These are phyloP conservation scores for Artibeus jamaicensis DNA, from an alignment of 2,797 vertebrate species.

Conservation along the genomic window DNA sequence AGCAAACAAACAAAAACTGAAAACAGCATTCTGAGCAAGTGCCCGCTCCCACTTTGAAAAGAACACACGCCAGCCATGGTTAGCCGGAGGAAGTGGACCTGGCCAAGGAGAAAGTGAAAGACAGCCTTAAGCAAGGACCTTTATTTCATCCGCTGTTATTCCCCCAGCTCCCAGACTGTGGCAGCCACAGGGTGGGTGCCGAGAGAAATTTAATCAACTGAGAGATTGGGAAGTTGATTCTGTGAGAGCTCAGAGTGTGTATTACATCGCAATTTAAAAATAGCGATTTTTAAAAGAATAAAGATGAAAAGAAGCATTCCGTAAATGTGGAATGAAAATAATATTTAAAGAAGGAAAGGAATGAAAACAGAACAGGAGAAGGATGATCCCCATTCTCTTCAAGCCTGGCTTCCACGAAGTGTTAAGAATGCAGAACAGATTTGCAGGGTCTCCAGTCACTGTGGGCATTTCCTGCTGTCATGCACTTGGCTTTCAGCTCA, in stretches of 20 bases:
- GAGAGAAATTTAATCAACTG: background rate
- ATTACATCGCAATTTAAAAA: background rate
- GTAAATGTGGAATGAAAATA: background rate
- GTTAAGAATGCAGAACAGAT: background rate
- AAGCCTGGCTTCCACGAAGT: background rate
- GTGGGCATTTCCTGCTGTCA: background rate
- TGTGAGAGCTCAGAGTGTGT: accelerated
- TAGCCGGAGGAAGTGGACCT: background rate
- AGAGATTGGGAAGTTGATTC: background rate
- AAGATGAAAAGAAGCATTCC: background rate
- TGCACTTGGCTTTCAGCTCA: background rate
- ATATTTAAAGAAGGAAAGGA: background rate
- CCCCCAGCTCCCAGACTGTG: background rate
- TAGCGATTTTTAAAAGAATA: background rate
- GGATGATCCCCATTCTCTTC: background rate
- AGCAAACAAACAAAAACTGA: background rate
- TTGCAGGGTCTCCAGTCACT: background rate
- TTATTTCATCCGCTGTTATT: background rate
- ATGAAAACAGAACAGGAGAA: background rate
- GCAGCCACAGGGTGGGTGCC: accelerated
- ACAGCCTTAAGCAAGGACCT: too few relatives aligned
- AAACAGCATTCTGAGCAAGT: background rate
- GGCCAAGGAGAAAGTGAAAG: background rate
- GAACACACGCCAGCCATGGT: background rate
- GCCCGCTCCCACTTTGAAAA: background rate